A percentile compares a stretch with the other conserved stretches of the same genome.
Conservation (phyloP, 2,888 invertebrate species). For the Prosopocoilus inquinatus region DNA sequence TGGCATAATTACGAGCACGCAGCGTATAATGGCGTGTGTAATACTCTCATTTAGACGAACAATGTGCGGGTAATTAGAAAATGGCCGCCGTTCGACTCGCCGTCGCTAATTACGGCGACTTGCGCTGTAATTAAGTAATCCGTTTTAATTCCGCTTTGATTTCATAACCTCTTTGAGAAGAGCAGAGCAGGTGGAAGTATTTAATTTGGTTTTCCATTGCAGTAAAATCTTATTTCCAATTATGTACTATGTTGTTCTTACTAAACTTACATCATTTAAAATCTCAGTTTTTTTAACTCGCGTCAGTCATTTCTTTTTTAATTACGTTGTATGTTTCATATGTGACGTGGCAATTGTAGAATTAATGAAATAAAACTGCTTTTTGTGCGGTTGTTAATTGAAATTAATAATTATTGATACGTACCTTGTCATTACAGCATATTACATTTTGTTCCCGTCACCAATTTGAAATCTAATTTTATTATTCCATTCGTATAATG, state of each 20-base stretch:
- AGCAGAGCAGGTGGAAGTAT: constrained; percentile 1
- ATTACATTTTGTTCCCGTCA: background rate
- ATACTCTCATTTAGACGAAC: constrained; percentile 33
- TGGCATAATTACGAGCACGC: constrained; percentile 30
- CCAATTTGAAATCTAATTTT: constrained; percentile 6
- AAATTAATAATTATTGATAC: too few species aligned
- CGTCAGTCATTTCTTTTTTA: too few species aligned
- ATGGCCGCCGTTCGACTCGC: constrained; percentile 35
- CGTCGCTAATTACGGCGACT: constrained; percentile 36
- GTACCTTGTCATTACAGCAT: too few species aligned
- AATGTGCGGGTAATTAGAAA: constrained; percentile 37
- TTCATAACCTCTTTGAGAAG: constrained; percentile 7
- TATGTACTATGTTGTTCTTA: too few species aligned
- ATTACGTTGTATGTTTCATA: too few species aligned
- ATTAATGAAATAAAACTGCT: too few species aligned
- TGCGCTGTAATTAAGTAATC: constrained; percentile 35
- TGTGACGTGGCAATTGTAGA: too few species aligned
- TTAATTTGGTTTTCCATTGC: constrained; percentile 7
- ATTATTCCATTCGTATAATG: constrained; percentile 7
- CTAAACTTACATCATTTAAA: too few species aligned
- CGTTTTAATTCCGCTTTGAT: constrained; percentile 26
- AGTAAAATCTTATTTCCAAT: too few species aligned
- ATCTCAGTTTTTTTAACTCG: too few species aligned
- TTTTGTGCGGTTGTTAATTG: too few species aligned
- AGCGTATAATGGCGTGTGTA: constrained; percentile 30